Percentiles rank a stretch among this genome's conserved stretches.
Evolutionary conservation across 2,797 vertebrate species (phyloP).

Genomic region (Sebastes trivittatus): DNA sequence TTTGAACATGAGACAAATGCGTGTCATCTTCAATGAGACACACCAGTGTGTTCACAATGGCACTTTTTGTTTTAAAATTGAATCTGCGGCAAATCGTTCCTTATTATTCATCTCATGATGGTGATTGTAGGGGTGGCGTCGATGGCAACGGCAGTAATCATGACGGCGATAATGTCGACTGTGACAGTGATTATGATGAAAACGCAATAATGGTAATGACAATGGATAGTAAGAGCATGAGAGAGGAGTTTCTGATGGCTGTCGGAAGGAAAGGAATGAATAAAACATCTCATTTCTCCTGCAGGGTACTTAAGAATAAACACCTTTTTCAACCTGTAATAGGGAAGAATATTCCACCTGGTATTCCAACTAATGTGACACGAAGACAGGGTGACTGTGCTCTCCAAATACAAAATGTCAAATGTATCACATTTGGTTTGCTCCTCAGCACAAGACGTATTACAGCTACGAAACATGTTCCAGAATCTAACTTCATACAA

Average conservation of each 20-base stretch:
- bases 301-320: neutral
- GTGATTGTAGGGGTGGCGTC: slow-evolving; percentile 3
- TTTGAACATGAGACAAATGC: neutral
- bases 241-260: neutral
- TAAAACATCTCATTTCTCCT: slow-evolving; percentile 12
- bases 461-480: neutral
- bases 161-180: slow-evolving; percentile 14
- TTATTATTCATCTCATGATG: slow-evolving; percentile 20
- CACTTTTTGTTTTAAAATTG: slow-evolving; percentile 18
- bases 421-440: neutral
- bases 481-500: neutral
- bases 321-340: neutral
- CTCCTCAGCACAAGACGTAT: neutral
- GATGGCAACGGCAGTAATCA: slow-evolving; percentile 20
- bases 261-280: neutral
- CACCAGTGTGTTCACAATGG: neutral
- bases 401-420: neutral
- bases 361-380: neutral
- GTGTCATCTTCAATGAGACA: neutral
- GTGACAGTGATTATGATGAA: slow-evolving; percentile 54
- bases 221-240: slow-evolving; percentile 1
- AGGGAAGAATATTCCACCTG: neutral
- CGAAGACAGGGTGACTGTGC: neutral
- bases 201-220: slow-evolving; percentile 25
- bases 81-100: slow-evolving; percentile 14